Conservation (phyloP, 2,888 invertebrate species). For the Erebia ligea region DNA sequence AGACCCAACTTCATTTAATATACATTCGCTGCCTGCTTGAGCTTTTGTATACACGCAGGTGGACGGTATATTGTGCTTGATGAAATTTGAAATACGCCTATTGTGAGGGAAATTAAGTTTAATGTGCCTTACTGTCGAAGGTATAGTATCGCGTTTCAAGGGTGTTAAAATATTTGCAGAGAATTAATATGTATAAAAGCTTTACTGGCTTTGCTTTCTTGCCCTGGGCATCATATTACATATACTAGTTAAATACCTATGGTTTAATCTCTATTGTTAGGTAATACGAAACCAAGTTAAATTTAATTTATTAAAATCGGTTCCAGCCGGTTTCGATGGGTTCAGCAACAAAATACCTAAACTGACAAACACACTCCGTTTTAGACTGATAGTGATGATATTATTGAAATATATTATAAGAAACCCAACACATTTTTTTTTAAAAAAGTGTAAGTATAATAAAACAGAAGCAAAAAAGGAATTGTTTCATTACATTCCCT, state of each 20-base stretch:
- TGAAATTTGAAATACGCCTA: slow-evolving; percentile 27
- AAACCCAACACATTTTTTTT: background rate
- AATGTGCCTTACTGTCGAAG: background rate
- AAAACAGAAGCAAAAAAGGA: background rate
- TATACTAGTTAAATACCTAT: too few relatives aligned
- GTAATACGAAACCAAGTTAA: too few relatives aligned
- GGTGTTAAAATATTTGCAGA: too few relatives aligned
- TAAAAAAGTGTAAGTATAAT: background rate
- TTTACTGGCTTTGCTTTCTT: too few relatives aligned
- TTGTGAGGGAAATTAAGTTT: slow-evolving; percentile 20
- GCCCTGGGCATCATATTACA: too few relatives aligned
- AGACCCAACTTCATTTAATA: slow-evolving; percentile 77
- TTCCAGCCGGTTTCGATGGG: too few relatives aligned
- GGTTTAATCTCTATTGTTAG: too few relatives aligned
- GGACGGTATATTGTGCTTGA: slow-evolving; percentile 32
- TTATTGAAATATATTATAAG: background rate
- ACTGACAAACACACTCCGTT: too few relatives aligned
- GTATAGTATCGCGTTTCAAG: background rate
- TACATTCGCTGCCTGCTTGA: slow-evolving; percentile 65
- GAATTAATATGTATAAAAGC: too few relatives aligned
- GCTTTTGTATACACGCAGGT: slow-evolving; percentile 52
- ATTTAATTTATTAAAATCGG: too few relatives aligned
- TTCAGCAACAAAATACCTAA: too few relatives aligned
- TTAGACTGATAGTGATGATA: too few relatives aligned
- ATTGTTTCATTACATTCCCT: background rate